Percentiles rank a stretch among this genome's conserved stretches.
These are phyloP conservation scores for Halichoerus grypus DNA, from an alignment of 2,113 vertebrate species.

Conservation along the genomic window DNA sequence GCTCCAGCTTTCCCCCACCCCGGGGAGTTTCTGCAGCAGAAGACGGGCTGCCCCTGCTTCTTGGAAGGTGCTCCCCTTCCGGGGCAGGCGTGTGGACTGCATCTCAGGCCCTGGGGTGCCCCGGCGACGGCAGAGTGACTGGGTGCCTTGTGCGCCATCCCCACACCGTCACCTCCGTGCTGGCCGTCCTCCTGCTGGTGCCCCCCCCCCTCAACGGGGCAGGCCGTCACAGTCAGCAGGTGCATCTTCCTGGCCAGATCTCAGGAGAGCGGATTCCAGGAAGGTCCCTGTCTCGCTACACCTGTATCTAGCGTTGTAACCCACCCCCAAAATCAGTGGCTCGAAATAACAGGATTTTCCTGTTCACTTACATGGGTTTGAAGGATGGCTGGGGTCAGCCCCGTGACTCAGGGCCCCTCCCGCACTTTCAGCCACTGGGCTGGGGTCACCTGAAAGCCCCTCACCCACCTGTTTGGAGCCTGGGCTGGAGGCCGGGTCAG, in stretches of 20 bases:
- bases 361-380: accelerated
- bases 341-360: background rate
- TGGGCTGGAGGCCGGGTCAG: background rate
- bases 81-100: background rate
- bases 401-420: too few relatives aligned
- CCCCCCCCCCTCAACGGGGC: background rate
- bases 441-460: background rate
- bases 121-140: background rate
- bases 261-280: background rate
- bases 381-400: background rate
- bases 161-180: background rate
- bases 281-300: background rate
- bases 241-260: background rate
- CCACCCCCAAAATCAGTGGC: background rate
- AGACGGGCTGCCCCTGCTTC: background rate
- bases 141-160: background rate
- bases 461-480: background rate
- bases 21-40: background rate
- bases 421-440: background rate
- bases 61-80: background rate
- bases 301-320: background rate
- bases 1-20: background rate
- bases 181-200: background rate
- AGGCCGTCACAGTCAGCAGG: background rate
- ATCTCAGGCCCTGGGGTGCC: background rate